These are phyloP conservation scores for Melanerpes aurifrons DNA, from an alignment of 2,113 vertebrate genomes.

Conservation along the genomic window DNA sequence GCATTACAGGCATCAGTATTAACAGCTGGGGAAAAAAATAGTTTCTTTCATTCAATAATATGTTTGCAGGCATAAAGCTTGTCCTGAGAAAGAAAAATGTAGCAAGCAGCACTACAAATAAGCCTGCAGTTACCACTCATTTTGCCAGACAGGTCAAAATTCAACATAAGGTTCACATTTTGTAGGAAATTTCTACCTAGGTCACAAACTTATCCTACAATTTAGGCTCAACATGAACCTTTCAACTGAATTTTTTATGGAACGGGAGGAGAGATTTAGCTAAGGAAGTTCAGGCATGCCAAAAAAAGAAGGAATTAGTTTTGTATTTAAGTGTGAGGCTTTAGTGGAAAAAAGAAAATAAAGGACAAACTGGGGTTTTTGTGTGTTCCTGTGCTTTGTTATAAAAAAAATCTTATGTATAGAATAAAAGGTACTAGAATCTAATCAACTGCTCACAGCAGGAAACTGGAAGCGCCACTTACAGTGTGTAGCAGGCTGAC, in stretches of 20 bases:
- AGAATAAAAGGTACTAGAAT: conserved; percentile 46
- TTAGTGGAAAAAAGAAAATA: not conserved
- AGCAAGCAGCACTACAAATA: conserved; percentile 44
- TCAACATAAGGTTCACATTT: conserved; percentile 1
- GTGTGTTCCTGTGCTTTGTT: not conserved
- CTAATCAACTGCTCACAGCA: conserved; percentile 33
- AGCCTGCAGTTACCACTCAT: conserved; percentile 45
- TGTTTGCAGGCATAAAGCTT: conserved; percentile 44
- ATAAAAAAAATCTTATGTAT: not conserved
- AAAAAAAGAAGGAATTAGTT: conserved; percentile 6
- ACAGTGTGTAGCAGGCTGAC: not conserved
- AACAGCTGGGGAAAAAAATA: conserved; percentile 13
- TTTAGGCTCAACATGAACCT: not conserved
- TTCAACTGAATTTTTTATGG: not conserved
- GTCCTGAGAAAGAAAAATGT: conserved; percentile 69
- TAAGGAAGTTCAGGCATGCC: not conserved
- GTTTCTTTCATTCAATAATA: conserved; percentile 51
- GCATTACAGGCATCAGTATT: conserved; percentile 45
- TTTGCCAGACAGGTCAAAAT: conserved; percentile 41
- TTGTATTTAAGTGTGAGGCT: conserved; percentile 1
- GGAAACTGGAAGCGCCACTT: conserved; percentile 34
- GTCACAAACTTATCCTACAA: not conserved
- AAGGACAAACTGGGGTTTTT: not conserved
- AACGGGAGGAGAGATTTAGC: not conserved
- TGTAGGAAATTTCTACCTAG: not conserved